Evolutionary conservation across 2,797 vertebrate genomes (phyloP), one percentile per base, ranked within the genome.

Genomic region (Halcyon badia): DNA sequence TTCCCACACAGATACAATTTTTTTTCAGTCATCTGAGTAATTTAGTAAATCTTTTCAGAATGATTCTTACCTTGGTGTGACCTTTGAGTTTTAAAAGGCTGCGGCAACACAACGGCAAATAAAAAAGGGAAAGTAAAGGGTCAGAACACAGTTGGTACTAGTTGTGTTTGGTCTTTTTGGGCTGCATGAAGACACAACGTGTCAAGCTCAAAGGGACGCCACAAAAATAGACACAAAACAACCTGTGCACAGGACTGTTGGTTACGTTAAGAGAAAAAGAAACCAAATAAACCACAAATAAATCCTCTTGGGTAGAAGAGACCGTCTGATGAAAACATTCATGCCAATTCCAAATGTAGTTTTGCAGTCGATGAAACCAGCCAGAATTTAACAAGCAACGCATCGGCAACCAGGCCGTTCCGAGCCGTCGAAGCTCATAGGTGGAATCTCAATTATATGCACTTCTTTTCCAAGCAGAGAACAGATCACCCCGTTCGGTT

Each of bases 281-380:
- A 13, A 52, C 19, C 18, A 56, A 56, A 25, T 5, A 24, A 49
- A 31, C 7, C 66, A 28, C 18, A 22, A n/a, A 26, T 3, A 56
- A 57, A 88, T 33, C 13, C 35, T 11, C 17, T 11, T 11, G 28
- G 4, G 5, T 3, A 20, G 57, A n/a, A 62, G 22, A 69, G 56
- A n/a, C 22, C 16, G 46, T 75, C 3, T 2, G 41, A 54, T n/a
- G 20, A 16, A 44, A 82, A 79, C 3, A 18, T 15, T 56, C 8
- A 1, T 9, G 6, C 3, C 28, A 44, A 57, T 35, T n/a, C 56
- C 77, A 83, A 39, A 65, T 0, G 3, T 4, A 5, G 7, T 58
- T 69, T 4, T 16, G 25, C 3, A 13, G 30, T 44, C 22, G 30
- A 10, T 5, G 7, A 9, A 57, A 66, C 1, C 44, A 48, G 49